Percentiles rank a stretch among this genome's conserved stretches.
These are phyloP conservation scores for Campaea margaritaria DNA, from an alignment of 2,888 invertebrate species.

Conservation along the genomic window DNA sequence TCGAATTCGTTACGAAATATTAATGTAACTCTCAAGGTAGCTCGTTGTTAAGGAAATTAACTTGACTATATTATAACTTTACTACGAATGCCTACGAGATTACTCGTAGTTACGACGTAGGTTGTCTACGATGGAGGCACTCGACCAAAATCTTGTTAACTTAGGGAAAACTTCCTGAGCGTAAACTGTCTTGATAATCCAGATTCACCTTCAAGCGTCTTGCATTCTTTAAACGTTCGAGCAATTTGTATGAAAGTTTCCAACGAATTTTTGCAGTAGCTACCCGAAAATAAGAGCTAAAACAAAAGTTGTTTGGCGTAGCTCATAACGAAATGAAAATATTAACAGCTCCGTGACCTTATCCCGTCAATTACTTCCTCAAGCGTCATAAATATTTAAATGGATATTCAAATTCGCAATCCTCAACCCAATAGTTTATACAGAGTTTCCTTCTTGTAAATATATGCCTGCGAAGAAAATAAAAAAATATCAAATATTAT, in stretches of 20 bases:
- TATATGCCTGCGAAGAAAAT: neutral
- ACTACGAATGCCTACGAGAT: neutral
- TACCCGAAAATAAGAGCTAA: neutral
- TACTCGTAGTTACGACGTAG: neutral
- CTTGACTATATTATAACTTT: neutral
- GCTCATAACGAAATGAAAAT: slow-evolving; percentile 6
- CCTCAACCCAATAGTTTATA: neutral
- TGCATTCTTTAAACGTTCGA: slow-evolving; percentile 12
- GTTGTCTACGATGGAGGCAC: too few species aligned
- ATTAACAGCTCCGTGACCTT: slow-evolving; percentile 5
- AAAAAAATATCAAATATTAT: too few species aligned
- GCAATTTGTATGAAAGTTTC: slow-evolving; percentile 6
- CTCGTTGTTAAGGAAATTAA: neutral
- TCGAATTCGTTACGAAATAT: neutral
- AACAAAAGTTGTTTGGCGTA: neutral
- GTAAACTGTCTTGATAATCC: neutral
- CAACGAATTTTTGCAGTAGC: neutral
- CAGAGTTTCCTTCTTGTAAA: neutral
- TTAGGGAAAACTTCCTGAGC: neutral
- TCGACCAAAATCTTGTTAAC: neutral
- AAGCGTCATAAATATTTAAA: slow-evolving; percentile 21
- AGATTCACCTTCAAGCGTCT: slow-evolving; percentile 33
- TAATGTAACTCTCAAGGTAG: neutral
- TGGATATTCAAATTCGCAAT: slow-evolving; percentile 14
- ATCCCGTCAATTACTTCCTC: slow-evolving; percentile 15